These are phyloP conservation scores for Diachasmimorpha longicaudata DNA, from an alignment of 1,140 invertebrate species.

Conservation along the genomic window DNA sequence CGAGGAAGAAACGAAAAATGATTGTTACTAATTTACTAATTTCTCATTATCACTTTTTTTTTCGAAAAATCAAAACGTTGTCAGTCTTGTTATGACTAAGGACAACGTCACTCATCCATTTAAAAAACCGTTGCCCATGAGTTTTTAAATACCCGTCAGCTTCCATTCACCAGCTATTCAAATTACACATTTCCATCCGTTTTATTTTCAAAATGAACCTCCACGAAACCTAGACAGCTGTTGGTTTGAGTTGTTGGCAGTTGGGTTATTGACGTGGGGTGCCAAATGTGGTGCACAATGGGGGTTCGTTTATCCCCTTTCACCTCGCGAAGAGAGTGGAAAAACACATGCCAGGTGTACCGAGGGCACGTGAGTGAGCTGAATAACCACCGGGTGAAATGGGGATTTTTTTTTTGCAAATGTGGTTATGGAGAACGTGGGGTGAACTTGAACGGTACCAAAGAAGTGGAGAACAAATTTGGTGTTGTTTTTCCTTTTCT, in stretches of 20 bases:
- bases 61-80: no score
- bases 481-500: no score
- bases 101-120: neutral
- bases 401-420: no score
- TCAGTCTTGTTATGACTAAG: neutral
- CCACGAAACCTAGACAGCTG: neutral
- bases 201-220: neutral
- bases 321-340: neutral
- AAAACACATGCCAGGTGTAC: neutral
- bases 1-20: no score
- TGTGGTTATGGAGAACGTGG: no score
- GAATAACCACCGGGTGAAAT: no score
- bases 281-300: neutral
- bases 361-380: neutral
- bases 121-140: neutral
- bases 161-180: no score
- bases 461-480: no score
- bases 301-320: neutral
- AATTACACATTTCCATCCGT: neutral
- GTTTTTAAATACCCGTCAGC: neutral
- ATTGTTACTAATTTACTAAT: no score
- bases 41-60: no score
- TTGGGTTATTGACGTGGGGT: neutral
- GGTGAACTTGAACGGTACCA: no score
- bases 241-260: no score